Conservation (phyloP, 2,888 invertebrate species). For the Cotesia congregata region DNA sequence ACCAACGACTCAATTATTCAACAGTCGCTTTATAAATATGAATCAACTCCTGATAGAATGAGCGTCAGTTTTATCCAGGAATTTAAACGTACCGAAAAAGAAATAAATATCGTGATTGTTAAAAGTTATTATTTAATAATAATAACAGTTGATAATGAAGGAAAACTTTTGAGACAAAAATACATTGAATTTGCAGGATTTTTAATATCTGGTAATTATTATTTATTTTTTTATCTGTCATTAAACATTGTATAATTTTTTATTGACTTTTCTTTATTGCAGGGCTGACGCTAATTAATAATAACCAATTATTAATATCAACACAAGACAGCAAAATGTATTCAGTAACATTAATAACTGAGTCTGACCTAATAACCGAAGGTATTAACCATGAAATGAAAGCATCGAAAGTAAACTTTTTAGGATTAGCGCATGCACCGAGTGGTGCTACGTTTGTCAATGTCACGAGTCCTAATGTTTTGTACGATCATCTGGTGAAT, state of each 20-base stretch:
- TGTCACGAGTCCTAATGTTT: constrained; percentile 60
- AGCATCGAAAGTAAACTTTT: constrained; percentile 55
- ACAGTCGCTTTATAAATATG: constrained; percentile 48
- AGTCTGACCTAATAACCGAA: constrained; percentile 44
- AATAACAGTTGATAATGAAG: constrained; percentile 50
- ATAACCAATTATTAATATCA: constrained; percentile 51
- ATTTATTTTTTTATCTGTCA: background rate
- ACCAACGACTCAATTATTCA: constrained; percentile 40
- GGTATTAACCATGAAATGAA: constrained; percentile 50
- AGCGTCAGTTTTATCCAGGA: constrained; percentile 50
- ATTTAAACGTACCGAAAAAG: constrained; percentile 42
- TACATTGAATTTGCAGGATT: constrained; percentile 54
- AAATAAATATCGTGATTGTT: constrained; percentile 51
- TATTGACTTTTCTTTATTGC: background rate
- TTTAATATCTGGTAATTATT: constrained; percentile 59
- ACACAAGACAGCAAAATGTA: constrained; percentile 58
- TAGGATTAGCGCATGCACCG: constrained; percentile 60
- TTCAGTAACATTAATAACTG: constrained; percentile 40
- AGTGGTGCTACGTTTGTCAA: constrained; percentile 56
- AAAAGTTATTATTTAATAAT: constrained; percentile 57
- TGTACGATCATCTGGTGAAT: constrained; percentile 64
- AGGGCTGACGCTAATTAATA: constrained; percentile 55
- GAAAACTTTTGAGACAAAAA: constrained; percentile 49
- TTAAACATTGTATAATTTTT: background rate
- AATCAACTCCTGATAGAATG: constrained; percentile 54